These are phyloP conservation scores for Carassius gibelio DNA, from an alignment of 2,113 vertebrate species.

Conservation along the genomic window DNA sequence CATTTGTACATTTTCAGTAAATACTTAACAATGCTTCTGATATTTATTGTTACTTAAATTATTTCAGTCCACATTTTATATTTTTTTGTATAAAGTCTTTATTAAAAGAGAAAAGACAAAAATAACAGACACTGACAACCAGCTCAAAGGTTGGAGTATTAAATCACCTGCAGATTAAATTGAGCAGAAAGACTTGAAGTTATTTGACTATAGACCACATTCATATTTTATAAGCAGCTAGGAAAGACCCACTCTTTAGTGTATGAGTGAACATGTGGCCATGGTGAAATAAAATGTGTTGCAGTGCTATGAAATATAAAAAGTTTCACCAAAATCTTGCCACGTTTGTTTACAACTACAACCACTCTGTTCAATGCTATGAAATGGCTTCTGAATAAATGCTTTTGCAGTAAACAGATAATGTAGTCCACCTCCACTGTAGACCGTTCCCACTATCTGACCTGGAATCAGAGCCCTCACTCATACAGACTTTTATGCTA, in stretches of 20 bases:
- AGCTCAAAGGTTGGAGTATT: background rate
- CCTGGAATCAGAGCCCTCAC: conserved; percentile 43
- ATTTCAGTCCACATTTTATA: background rate
- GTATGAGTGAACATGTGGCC: background rate
- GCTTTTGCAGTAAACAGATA: conserved; percentile 16
- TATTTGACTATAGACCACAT: conserved; percentile 7
- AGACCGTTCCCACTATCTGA: conserved; percentile 14
- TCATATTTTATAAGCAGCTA: conserved; percentile 19
- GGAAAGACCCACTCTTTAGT: background rate
- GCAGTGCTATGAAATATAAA: background rate
- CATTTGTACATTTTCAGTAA: background rate
- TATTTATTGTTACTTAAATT: background rate
- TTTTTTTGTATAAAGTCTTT: background rate
- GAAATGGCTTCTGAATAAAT: conserved; percentile 9
- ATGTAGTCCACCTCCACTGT: conserved; percentile 47
- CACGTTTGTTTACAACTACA: conserved; percentile 8
- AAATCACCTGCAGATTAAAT: conserved; percentile 6
- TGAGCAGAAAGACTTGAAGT: background rate
- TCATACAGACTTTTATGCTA: conserved; percentile 53
- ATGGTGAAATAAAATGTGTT: background rate
- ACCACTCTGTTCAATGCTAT: background rate
- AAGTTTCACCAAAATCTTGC: background rate
- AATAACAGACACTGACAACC: background rate
- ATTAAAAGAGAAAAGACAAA: no score
- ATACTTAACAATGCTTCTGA: background rate